Evolutionary conservation across 2,888 invertebrate genomes (phyloP).

Genomic region (Lathronympha strigana): DNA sequence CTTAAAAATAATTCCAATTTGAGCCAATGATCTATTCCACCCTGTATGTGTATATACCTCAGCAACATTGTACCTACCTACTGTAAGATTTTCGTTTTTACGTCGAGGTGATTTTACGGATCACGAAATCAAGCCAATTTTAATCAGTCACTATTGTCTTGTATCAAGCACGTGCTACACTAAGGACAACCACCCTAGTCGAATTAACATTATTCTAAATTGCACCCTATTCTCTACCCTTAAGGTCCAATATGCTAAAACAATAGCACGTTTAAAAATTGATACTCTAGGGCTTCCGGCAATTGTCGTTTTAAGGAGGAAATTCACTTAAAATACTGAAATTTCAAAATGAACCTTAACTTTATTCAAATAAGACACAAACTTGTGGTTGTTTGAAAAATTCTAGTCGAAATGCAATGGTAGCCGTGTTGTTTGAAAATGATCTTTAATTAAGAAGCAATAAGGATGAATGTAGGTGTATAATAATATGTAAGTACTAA

Average conservation of each 20-base stretch:
- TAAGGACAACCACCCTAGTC: constrained; percentile 13
- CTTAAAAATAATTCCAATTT: too few relatives aligned
- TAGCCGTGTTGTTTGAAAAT: neutral
- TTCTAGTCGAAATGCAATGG: neutral
- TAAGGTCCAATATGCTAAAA: neutral
- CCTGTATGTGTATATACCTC: too few relatives aligned
- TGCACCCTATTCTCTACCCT: neutral
- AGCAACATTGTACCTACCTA: too few relatives aligned
- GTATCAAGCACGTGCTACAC: neutral
- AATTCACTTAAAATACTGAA: constrained; percentile 33
- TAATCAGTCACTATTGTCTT: neutral
- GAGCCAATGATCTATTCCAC: too few relatives aligned
- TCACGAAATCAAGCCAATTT: neutral
- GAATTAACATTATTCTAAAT: neutral
- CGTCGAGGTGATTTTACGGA: neutral
- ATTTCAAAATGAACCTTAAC: constrained; percentile 4
- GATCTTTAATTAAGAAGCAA: neutral
- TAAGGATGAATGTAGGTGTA: neutral
- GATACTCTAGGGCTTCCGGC: constrained; percentile 38
- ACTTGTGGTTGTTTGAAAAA: neutral
- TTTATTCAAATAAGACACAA: neutral
- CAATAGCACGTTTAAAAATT: constrained; percentile 9
- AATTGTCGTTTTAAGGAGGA: constrained; percentile 46
- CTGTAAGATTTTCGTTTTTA: too few relatives aligned
- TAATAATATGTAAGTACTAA: neutral